These are phyloP conservation scores for Brevimyrus niger DNA, from an alignment of 2,113 vertebrate species.

Conservation along the genomic window DNA sequence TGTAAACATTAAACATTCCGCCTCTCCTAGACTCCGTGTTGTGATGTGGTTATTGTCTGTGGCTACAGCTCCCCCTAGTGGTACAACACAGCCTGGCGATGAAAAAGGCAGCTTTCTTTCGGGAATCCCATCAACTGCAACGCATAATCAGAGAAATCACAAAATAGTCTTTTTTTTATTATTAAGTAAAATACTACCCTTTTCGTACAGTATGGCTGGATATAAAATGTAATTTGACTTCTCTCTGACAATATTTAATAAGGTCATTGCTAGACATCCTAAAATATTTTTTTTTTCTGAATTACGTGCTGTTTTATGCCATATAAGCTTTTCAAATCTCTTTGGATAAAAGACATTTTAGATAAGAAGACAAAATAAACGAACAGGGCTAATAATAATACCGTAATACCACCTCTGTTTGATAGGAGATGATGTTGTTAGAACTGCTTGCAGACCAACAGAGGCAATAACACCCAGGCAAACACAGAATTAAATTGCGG, in stretches of 20 bases:
- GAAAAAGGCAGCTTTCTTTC: neutral
- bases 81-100: neutral
- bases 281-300: neutral
- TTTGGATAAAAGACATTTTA: neutral
- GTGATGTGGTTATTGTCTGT: neutral
- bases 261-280: constrained; percentile 12
- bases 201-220: neutral
- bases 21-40: neutral
- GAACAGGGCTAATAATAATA: neutral
- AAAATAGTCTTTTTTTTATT: neutral
- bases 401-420: neutral
- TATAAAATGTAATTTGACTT: neutral
- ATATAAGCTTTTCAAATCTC: neutral
- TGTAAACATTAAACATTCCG: neutral
- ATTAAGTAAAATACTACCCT: neutral
- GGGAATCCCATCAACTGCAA: neutral
- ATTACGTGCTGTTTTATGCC: neutral
- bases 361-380: constrained; percentile 1
- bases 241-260: neutral
- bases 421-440: neutral
- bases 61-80: constrained; percentile 10
- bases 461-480: neutral
- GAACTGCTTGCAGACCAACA: neutral
- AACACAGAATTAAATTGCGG: neutral
- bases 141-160: neutral